Evolutionary conservation across 2,797 vertebrate species (phyloP).

Genomic region (Mionectes olivaceus): DNA sequence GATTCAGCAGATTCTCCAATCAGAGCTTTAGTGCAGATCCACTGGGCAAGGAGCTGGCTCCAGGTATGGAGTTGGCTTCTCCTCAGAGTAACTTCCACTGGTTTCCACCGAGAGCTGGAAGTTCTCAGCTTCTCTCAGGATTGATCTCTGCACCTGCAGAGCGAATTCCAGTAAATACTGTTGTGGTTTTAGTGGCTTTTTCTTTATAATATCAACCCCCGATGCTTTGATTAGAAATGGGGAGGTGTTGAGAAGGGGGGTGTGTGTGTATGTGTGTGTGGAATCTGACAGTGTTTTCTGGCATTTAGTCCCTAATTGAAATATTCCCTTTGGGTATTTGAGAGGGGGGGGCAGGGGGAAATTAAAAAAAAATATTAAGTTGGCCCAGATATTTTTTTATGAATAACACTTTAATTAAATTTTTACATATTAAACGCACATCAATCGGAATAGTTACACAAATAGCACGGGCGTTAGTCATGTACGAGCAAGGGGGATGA

Average conservation of each 20-base stretch:
- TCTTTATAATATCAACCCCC: conserved; percentile 18
- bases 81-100: background rate
- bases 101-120: background rate
- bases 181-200: conserved; percentile 53
- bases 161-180: background rate
- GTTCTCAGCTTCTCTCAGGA: conserved; percentile 22
- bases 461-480: conserved; percentile 56
- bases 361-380: conserved; percentile 8
- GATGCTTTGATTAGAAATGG: conserved; percentile 42
- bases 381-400: conserved; percentile 63
- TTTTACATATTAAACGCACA: conserved; percentile 62
- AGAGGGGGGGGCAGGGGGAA: too few species aligned
- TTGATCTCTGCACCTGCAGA: conserved; percentile 48
- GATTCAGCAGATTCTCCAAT: background rate
- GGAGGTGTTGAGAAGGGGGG: too few species aligned
- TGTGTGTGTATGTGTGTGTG: too few species aligned
- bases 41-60: conserved; percentile 9
- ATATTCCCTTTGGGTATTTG: conserved; percentile 60
- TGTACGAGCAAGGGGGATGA: conserved; percentile 26
- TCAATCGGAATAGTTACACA: conserved; percentile 48
- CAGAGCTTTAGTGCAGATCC: background rate
- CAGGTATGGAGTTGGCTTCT: background rate
- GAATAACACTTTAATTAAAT: conserved; percentile 72
- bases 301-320: conserved; percentile 55
- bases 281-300: conserved; percentile 16